Evolutionary conservation across 2,113 vertebrate genomes (phyloP).

Genomic region (Nerophis lumbriciformis): DNA sequence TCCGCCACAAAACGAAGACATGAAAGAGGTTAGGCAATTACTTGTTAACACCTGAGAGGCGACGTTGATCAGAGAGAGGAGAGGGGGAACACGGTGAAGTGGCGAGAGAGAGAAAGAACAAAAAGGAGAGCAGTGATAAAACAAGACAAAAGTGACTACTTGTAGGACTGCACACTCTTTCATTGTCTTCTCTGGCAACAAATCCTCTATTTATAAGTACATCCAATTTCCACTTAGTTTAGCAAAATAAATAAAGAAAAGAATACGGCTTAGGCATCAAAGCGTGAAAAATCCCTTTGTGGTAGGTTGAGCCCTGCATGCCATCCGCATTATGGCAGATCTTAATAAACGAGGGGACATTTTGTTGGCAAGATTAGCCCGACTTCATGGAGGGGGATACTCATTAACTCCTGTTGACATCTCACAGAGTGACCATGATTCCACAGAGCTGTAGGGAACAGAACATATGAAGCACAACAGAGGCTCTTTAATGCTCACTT

Average conservation of each 20-base stretch:
- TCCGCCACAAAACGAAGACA: constrained; percentile 31
- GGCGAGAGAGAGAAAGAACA: constrained; percentile 2
- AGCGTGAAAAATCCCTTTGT: constrained; percentile 61
- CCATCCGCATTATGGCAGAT: constrained; percentile 58
- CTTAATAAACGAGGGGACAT: constrained; percentile 60
- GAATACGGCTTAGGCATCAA: constrained; percentile 51
- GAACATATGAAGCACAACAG: constrained; percentile 40
- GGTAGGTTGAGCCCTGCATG: constrained; percentile 49
- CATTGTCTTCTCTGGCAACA: constrained; percentile 44
- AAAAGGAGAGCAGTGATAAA: constrained; percentile 31
- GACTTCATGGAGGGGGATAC: constrained; percentile 62
- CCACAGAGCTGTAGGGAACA: constrained; percentile 43
- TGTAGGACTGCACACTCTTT: constrained; percentile 45
- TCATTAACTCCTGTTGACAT: constrained; percentile 71
- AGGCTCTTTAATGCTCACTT: constrained; percentile 36
- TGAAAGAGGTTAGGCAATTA: constrained; percentile 40
- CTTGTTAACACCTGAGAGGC: constrained; percentile 42
- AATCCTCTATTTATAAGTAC: constrained; percentile 66
- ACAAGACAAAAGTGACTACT: constrained; percentile 33
- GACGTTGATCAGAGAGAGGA: constrained; percentile 25
- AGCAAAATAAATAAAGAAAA: constrained; percentile 58
- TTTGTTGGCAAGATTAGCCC: constrained; percentile 65
- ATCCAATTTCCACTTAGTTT: constrained; percentile 52
- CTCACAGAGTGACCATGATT: constrained; percentile 59
- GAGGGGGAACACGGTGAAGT: not conserved